Conservation (phyloP, 2,113 vertebrate species). For the Lipophrys pholis region DNA sequence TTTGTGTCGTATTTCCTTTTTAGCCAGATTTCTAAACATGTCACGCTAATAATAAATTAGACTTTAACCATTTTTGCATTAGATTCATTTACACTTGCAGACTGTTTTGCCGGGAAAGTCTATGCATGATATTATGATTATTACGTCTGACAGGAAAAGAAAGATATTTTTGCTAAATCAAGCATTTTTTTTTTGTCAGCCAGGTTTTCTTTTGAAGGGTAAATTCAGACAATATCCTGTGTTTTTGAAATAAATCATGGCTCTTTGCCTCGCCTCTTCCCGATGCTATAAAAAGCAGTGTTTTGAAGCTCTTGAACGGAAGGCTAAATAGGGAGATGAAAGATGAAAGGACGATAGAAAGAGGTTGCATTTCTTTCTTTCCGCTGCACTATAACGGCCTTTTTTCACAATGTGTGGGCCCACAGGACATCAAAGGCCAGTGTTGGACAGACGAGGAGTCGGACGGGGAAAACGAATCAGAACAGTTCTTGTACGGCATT, state of each 20-base stretch:
- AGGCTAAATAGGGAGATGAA: conserved; percentile 62
- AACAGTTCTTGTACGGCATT: conserved; percentile 97
- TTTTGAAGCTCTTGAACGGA: conserved; percentile 62
- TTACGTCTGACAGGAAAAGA: no score
- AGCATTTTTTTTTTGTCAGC: no score
- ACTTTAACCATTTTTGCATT: no score
- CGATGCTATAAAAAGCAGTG: conserved; percentile 62
- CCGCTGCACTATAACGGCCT: conserved; percentile 56
- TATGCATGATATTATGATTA: no score
- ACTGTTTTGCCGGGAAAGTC: no score
- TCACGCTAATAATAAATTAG: no score
- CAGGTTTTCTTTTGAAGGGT: conserved; percentile 39
- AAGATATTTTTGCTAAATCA: no score
- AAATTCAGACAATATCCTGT: conserved; percentile 34
- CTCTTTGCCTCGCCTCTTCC: conserved; percentile 30
- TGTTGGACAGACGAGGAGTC: conserved; percentile 99
- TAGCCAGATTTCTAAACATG: no score
- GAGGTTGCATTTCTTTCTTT: conserved; percentile 35
- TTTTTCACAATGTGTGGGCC: conserved; percentile 66
- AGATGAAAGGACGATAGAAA: conserved; percentile 64
- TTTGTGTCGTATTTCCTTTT: background rate
- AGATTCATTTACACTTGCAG: no score
- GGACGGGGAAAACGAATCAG: conserved; percentile 97
- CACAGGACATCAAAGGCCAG: conserved; percentile 97
- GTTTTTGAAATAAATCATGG: conserved; percentile 36